Percentiles rank a stretch among this genome's conserved stretches.
Evolutionary conservation across 2,888 invertebrate species (phyloP).

Genomic region (Ecdyonurus torrentis): DNA sequence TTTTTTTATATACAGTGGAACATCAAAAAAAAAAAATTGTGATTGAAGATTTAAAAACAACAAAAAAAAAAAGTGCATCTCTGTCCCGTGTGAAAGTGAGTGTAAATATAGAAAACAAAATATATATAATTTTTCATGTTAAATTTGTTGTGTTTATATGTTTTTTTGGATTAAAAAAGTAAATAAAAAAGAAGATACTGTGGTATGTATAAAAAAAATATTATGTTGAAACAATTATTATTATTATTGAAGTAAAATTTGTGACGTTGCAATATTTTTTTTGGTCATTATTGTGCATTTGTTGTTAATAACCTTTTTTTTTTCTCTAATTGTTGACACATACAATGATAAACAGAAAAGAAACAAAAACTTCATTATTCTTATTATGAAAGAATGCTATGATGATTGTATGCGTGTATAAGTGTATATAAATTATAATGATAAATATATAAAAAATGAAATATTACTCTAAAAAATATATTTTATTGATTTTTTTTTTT

Average conservation of each 20-base stretch:
- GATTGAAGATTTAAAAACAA: too few species aligned
- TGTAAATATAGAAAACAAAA: neutral
- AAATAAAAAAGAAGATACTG: too few species aligned
- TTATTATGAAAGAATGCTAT: neutral
- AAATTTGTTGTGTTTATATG: neutral
- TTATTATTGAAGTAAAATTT: too few species aligned
- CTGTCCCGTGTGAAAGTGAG: neutral
- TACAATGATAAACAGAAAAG: too few species aligned
- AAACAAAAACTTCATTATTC: too few species aligned
- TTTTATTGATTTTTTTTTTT: neutral
- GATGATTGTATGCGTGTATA: neutral
- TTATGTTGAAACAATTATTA: too few species aligned
- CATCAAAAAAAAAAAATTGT: neutral
- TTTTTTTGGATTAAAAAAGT: neutral
- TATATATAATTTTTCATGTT: too few species aligned
- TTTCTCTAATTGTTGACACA: neutral
- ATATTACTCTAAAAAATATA: neutral
- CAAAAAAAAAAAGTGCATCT: neutral
- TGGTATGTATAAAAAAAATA: neutral
- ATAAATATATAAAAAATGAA: neutral
- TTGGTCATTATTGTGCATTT: neutral
- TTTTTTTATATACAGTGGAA: neutral
- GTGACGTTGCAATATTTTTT: neutral
- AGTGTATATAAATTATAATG: neutral
- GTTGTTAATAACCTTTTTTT: neutral